Evolutionary conservation across 2,888 invertebrate genomes (phyloP).

Genomic region (Synergus japonicus): DNA sequence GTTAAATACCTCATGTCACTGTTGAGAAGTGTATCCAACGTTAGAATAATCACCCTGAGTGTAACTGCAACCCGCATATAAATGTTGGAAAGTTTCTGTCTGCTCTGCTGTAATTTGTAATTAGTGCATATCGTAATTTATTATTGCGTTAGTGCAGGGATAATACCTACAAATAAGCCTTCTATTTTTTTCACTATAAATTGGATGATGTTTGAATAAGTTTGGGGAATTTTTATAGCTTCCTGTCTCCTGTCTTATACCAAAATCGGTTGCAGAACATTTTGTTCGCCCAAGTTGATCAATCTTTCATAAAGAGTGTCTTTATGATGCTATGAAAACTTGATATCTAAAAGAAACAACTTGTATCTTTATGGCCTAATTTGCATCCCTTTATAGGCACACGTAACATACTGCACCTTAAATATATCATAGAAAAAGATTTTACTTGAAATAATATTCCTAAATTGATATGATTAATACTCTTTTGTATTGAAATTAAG

Average conservation of each 20-base stretch:
- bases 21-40: constrained; percentile 20
- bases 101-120: constrained; percentile 24
- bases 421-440: not conserved
- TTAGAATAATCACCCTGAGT: constrained; percentile 26
- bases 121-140: constrained; percentile 27
- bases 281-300: not conserved
- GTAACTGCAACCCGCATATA: constrained; percentile 25
- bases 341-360: constrained; percentile 13
- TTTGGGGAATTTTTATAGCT: constrained; percentile 6
- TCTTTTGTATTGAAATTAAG: too few relatives aligned
- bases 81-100: constrained; percentile 3
- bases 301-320: constrained; percentile 18
- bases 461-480: not conserved
- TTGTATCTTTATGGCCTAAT: not conserved
- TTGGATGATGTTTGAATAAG: not conserved
- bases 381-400: not conserved
- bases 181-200: not conserved
- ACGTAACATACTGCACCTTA: not conserved
- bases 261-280: not conserved
- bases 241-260: not conserved
- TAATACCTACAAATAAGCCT: not conserved
- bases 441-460: not conserved
- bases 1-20: constrained; percentile 29
- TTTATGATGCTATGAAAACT: constrained; percentile 33
- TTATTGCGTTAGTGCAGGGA: not conserved